Evolutionary conservation across 2,888 invertebrate species (phyloP).

Genomic region (Syrista parreyssii): DNA sequence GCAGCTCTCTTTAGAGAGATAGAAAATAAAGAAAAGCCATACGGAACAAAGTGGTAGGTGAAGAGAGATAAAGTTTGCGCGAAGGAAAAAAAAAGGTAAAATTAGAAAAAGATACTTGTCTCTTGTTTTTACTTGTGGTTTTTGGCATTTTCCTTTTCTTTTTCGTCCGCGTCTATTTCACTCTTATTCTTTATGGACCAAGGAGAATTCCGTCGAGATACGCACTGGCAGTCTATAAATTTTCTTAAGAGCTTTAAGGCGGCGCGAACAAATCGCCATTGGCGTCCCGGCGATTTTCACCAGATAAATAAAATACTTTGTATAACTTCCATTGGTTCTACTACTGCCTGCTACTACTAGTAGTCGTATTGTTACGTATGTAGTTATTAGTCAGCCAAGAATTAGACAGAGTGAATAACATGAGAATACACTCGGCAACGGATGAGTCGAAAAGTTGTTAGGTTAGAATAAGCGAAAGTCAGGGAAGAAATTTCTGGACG

Average conservation of each 20-base stretch:
- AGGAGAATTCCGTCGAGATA: background rate
- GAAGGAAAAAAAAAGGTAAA: background rate
- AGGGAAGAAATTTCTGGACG: slow-evolving; percentile 15
- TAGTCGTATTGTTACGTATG: background rate
- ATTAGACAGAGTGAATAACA: background rate
- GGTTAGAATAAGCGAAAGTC: background rate
- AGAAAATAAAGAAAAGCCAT: background rate
- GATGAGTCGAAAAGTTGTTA: background rate
- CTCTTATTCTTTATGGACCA: background rate
- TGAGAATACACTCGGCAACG: background rate
- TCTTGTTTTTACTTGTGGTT: background rate
- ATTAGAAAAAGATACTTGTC: background rate
- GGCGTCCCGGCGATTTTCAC: slow-evolving; percentile 1
- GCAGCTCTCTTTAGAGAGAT: background rate
- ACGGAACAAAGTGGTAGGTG: background rate
- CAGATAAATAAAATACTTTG: slow-evolving; percentile 1
- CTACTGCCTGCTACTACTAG: background rate
- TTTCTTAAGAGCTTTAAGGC: background rate
- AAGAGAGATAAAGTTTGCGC: background rate
- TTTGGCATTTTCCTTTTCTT: background rate
- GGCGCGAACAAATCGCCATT: slow-evolving; percentile 7
- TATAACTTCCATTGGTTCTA: background rate
- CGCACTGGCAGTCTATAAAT: slow-evolving; percentile 2
- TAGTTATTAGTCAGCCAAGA: background rate
- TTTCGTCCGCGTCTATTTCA: background rate